phyloP scores from a whole-genome alignment of 1,140 invertebrate species.

The Tetranychus urticae region DNA sequence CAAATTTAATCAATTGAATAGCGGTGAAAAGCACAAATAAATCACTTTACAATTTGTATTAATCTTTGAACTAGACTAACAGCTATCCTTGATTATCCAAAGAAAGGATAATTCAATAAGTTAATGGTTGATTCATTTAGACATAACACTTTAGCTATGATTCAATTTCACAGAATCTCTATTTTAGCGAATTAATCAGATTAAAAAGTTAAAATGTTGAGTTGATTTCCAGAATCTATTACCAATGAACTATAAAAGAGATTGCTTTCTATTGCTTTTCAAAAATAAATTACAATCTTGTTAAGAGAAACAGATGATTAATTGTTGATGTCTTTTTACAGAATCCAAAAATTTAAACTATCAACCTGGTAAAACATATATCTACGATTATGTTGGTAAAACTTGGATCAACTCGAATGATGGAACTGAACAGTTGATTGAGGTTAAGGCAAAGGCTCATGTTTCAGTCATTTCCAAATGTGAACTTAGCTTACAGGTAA shows the following conservation, averaged over 20 bases:
- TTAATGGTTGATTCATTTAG: no score
- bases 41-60: no score
- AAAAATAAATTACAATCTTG: no score
- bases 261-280: no score
- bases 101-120: background rate
- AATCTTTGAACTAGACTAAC: background rate
- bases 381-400: background rate
- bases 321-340: background rate
- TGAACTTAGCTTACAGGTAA: slow-evolving; percentile 1
- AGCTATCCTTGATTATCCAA: background rate
- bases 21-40: no score
- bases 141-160: no score
- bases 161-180: no score
- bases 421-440: background rate
- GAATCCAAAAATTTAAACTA: background rate
- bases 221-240: no score
- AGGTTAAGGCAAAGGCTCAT: background rate
- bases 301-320: background rate
- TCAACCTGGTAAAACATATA: slow-evolving; percentile 1
- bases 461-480: background rate
- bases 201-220: no score
- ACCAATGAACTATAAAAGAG: no score
- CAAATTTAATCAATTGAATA: no score
- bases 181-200: no score
- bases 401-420: background rate